Evolutionary conservation across 2,797 vertebrate species (phyloP).

Genomic region (Gallinago solitaria): DNA sequence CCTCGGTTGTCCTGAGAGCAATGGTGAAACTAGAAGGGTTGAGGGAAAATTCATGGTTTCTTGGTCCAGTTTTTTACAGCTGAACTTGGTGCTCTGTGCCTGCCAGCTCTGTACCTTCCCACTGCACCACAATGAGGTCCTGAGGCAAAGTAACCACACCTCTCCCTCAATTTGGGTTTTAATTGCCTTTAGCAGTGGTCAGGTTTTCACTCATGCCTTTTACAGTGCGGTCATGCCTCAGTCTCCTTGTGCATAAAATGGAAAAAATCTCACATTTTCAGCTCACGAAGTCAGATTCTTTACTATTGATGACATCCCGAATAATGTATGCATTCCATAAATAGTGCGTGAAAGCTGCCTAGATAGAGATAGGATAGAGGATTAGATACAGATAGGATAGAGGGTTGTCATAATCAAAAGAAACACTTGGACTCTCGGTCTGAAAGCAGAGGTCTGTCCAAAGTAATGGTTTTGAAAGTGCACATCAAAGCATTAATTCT

Average conservation of each 20-base stretch:
- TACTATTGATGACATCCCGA: neutral
- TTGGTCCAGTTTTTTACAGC: neutral
- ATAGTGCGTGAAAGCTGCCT: neutral
- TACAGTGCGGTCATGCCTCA: neutral
- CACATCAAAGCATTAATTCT: neutral
- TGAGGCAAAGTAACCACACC: neutral
- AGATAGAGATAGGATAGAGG: neutral
- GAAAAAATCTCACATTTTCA: neutral
- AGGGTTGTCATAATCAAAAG: neutral
- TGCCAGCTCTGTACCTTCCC: neutral
- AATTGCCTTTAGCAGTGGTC: neutral
- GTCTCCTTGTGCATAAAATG: neutral
- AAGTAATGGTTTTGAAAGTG: neutral
- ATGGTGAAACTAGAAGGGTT: neutral
- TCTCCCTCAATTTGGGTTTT: neutral
- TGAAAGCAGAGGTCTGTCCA: neutral
- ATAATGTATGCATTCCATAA: neutral
- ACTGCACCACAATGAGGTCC: neutral
- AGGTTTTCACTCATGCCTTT: neutral
- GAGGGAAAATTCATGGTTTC: neutral
- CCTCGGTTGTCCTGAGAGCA: neutral
- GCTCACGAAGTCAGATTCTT: neutral
- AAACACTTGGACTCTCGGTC: neutral
- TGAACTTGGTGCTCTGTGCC: neutral
- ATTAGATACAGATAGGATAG: neutral